Evolutionary conservation across 1,140 invertebrate species (phyloP).

Genomic region (Thaumetopoea pityocampa): DNA sequence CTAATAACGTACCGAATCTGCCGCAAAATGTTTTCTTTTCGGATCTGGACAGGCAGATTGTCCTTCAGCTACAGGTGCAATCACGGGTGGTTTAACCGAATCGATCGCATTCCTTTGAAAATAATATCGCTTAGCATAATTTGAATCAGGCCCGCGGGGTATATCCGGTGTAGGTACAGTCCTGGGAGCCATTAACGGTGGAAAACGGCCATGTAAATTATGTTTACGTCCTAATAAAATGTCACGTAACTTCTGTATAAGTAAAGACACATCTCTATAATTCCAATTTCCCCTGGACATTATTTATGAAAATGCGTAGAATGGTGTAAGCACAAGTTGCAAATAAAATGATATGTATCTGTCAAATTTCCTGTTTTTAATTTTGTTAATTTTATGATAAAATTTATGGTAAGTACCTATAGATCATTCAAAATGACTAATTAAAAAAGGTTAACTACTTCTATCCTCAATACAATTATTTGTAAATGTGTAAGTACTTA

Average conservation of each 20-base stretch:
- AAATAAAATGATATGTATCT: background rate
- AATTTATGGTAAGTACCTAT: background rate
- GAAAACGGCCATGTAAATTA: constrained; percentile 43
- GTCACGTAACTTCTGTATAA: constrained; percentile 38
- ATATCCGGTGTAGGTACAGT: constrained; percentile 46
- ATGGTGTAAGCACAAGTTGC: too few relatives aligned
- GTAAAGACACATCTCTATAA: constrained; percentile 41
- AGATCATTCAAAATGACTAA: too few relatives aligned
- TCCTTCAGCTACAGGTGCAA: constrained; percentile 49
- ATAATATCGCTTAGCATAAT: constrained; percentile 50
- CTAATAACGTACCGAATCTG: background rate
- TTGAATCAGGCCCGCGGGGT: constrained; percentile 38
- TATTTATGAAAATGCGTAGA: too few relatives aligned
- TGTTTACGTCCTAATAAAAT: constrained; percentile 54
- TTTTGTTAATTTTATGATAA: background rate
- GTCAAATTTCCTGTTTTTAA: constrained; percentile 4
- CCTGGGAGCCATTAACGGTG: constrained; percentile 36
- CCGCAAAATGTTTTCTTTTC: background rate
- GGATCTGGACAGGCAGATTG: constrained; percentile 23
- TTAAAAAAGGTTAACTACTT: too few relatives aligned
- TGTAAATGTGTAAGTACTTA: too few relatives aligned
- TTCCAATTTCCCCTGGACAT: constrained; percentile 25
- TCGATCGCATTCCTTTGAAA: constrained; percentile 32
- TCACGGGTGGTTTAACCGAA: constrained; percentile 50
- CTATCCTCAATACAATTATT: too few relatives aligned